phyloP scores from a whole-genome alignment of 2,888 invertebrate genomes.

The Tanytarsus gracilentus region DNA sequence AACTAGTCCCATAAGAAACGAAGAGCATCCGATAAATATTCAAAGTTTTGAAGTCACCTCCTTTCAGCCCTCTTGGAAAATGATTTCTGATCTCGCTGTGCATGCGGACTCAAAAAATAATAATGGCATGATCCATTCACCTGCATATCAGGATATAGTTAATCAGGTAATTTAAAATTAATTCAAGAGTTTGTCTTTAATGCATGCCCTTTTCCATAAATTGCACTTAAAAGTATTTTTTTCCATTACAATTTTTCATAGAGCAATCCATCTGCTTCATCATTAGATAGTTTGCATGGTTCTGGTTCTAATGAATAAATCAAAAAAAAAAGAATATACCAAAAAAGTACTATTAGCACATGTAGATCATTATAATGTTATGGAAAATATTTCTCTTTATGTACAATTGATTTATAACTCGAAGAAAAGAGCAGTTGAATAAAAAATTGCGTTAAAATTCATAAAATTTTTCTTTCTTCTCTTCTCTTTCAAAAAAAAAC shows the following conservation, averaged over 20 bases:
- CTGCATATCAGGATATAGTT: conserved; percentile 93
- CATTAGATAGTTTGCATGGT: conserved; percentile 19
- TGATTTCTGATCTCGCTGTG: conserved; percentile 88
- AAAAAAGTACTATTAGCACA: conserved; percentile 2
- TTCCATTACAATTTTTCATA: neutral
- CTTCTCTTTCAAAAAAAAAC: neutral
- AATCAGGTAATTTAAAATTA: conserved; percentile 61
- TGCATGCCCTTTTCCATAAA: too few relatives aligned
- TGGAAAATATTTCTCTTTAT: neutral
- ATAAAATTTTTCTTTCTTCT: neutral
- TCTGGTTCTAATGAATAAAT: neutral
- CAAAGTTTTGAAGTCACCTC: conserved; percentile 80
- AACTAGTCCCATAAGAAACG: conserved; percentile 84
- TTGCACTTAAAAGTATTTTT: conserved; percentile 1
- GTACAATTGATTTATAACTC: too few relatives aligned
- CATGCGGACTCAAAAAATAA: conserved; percentile 83
- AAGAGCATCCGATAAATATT: conserved; percentile 77
- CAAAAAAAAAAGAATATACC: neutral
- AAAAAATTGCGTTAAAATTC: neutral
- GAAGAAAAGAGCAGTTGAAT: conserved; percentile 3
- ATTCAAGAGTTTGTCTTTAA: neutral
- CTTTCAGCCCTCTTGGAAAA: conserved; percentile 97
- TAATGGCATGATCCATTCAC: conserved; percentile 62
- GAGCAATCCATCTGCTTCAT: conserved; percentile 9
- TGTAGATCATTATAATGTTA: neutral